Evolutionary conservation across 2,797 vertebrate species (phyloP), one percentile per base, ranked within the genome.

Genomic region (Psittacula derbiana): DNA sequence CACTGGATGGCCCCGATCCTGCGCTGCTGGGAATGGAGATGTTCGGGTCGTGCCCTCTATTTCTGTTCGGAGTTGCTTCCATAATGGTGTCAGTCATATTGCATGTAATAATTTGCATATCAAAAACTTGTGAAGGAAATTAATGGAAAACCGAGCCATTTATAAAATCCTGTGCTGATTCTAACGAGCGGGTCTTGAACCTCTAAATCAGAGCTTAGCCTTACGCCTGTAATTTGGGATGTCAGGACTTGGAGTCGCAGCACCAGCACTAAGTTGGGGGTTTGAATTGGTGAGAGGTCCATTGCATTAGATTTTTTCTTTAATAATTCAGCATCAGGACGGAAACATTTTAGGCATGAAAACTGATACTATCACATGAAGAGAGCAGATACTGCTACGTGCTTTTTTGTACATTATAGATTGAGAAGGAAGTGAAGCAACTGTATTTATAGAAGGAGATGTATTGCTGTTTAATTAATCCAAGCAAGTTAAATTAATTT

Each of bases 41-140:
- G 67, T 38, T 64, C 31, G 17, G 91, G 71, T 80, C 36, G 3
- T 12, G 57, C 80, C 78, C 83, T 86, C 88, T 70, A 2, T 80
- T 30, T 82, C 90, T 82, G 47, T 36, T 74, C 58, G 10, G 58
- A 80, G 52, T 74, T 88, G 91, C 90, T 93, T 64, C 74, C 49
- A 28, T 62, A 80, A 80, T 76, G 46, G 66, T 40, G 30, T 15
- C 17, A 74, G 64, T 90, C 86, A 47, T 52, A 16, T 9, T 81
- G 53, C 80, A 33, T 92, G 93, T 88, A 76, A 40, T 28, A 46
- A 90, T 95, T 96, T 93, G 31, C 86, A 90, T 94, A 88, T 80
- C 95, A 95, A 95, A 95, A 96, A 88, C 74, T 86, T 74, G 21
- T 16, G 61, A 44, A 74, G 64, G 43, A 89, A 94, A 52, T 90